phyloP scores from a whole-genome alignment of 2,888 invertebrate species.

The Lithosia quadra region DNA sequence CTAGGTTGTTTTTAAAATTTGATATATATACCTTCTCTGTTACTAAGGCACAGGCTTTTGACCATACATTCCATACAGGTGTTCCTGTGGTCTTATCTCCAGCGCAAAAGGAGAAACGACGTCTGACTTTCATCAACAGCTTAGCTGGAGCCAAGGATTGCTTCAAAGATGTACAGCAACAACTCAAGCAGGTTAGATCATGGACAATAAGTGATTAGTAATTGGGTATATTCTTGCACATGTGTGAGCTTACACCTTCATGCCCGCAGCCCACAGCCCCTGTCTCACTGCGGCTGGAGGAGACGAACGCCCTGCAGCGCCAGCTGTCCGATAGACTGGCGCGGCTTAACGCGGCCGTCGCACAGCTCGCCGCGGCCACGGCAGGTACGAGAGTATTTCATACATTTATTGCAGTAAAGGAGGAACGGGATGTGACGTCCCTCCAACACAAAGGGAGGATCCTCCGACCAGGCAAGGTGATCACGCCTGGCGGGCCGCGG shows the following conservation, averaged over 20 bases:
- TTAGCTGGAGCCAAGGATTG: slow-evolving; percentile 34
- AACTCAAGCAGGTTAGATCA: slow-evolving; percentile 33
- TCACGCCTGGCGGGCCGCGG: too few relatives aligned
- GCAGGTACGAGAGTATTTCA: slow-evolving; percentile 38
- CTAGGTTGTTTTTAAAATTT: neutral
- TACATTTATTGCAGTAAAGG: neutral
- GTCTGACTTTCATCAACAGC: slow-evolving; percentile 35
- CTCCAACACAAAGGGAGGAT: too few relatives aligned
- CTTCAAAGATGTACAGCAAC: slow-evolving; percentile 32
- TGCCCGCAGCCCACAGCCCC: slow-evolving; percentile 27
- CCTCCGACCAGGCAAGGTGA: too few relatives aligned
- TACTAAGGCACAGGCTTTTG: neutral
- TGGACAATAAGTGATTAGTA: neutral
- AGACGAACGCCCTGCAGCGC: slow-evolving; percentile 22
- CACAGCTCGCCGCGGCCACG: slow-evolving; percentile 32
- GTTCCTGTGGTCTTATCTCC: neutral
- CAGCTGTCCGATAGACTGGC: slow-evolving; percentile 25
- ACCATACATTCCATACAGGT: neutral
- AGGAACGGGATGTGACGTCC: too few relatives aligned
- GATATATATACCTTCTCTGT: neutral
- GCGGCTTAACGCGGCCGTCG: slow-evolving; percentile 43
- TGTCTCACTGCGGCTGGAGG: slow-evolving; percentile 12
- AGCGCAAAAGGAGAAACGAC: slow-evolving; percentile 28
- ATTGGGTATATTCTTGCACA: neutral
- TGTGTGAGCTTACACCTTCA: neutral